phyloP scores from a whole-genome alignment of 2,797 vertebrate species.

The Artibeus jamaicensis region DNA sequence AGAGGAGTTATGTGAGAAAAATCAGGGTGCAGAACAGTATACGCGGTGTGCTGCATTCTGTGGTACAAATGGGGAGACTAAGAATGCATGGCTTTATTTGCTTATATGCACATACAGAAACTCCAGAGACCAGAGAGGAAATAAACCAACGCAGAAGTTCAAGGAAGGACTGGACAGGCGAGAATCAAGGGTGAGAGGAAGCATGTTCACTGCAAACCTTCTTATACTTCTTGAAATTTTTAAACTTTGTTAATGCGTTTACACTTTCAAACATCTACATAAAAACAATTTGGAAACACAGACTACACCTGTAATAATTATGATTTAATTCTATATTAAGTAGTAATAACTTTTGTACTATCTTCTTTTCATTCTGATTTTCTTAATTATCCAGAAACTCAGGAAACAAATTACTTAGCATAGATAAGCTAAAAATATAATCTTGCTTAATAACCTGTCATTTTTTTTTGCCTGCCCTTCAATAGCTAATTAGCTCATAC shows the following conservation, averaged over 20 bases:
- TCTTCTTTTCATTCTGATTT: background rate
- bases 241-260: background rate
- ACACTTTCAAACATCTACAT: slow-evolving; percentile 7
- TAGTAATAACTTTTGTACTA: background rate
- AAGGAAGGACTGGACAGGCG: background rate
- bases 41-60: background rate
- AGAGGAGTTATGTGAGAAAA: background rate
- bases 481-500: background rate
- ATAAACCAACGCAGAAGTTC: background rate
- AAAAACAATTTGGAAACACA: background rate
- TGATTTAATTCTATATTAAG: background rate
- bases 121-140: background rate
- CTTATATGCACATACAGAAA: background rate
- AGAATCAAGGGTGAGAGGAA: background rate
- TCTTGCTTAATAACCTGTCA: background rate
- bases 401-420: background rate
- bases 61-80: background rate
- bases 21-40: background rate
- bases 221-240: no score
- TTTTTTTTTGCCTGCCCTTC: background rate
- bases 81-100: background rate
- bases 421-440: background rate
- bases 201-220: background rate
- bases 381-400: background rate
- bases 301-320: background rate